These are phyloP conservation scores for Rhizomys pruinosus DNA, from an alignment of 2,113 vertebrate species.

Conservation along the genomic window DNA sequence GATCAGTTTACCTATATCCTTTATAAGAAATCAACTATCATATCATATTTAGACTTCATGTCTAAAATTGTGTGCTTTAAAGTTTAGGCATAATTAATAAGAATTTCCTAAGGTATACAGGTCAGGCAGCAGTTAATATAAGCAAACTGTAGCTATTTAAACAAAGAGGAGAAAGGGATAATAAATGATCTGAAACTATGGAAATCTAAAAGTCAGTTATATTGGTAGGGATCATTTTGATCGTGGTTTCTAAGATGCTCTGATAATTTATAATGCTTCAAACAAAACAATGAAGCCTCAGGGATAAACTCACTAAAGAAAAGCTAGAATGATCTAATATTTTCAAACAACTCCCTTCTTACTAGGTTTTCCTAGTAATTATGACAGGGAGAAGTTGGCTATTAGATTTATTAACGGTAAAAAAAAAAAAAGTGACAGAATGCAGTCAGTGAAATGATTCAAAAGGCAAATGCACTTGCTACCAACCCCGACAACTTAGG, in stretches of 20 bases:
- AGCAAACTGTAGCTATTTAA: no score
- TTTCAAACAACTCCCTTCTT: not conserved
- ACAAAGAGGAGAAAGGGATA: no score
- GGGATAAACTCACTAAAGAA: not conserved
- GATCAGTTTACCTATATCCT: not conserved
- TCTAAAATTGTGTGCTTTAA: not conserved
- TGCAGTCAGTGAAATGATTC: not conserved
- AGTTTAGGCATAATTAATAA: not conserved
- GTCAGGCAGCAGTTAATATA: not conserved
- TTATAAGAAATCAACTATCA: constrained; percentile 20
- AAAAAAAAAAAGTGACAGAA: not conserved
- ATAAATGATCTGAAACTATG: no score
- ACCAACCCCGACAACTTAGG: not conserved
- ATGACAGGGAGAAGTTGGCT: not conserved
- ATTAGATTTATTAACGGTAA: constrained; percentile 23
- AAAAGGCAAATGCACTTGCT: not conserved
- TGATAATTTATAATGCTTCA: constrained; percentile 20
- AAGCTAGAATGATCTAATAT: not conserved
- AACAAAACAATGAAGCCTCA: constrained; percentile 20
- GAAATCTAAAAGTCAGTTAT: no score
- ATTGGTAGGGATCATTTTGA: not conserved
- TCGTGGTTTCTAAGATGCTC: not conserved
- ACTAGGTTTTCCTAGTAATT: not conserved
- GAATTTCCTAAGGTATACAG: not conserved
- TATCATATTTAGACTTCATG: not conserved